Conservation (phyloP, 2,113 vertebrate species). For the Cardinalis cardinalis region DNA sequence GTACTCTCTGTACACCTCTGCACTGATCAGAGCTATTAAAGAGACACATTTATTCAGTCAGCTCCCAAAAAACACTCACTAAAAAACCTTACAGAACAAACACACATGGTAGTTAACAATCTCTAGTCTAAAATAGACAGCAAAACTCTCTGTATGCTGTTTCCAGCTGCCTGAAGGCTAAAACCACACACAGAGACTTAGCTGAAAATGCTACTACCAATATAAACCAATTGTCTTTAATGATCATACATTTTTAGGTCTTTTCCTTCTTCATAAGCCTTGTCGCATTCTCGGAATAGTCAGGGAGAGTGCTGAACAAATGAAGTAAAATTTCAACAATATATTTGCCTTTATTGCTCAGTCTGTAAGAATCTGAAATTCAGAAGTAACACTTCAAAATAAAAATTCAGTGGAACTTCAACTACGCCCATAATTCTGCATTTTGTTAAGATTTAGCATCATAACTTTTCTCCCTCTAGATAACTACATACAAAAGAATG, state of each 20-base stretch:
- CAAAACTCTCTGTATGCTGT: neutral
- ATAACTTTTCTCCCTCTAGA: neutral
- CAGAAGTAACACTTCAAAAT: neutral
- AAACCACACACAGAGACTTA: neutral
- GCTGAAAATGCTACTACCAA: neutral
- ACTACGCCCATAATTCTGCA: neutral
- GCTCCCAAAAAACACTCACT: neutral
- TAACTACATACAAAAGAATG: neutral
- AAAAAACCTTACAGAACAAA: neutral
- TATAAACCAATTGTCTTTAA: neutral
- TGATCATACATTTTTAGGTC: neutral
- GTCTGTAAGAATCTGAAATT: neutral
- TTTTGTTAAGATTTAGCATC: neutral
- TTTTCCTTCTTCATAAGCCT: neutral
- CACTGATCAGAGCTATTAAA: neutral
- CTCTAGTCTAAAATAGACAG: neutral
- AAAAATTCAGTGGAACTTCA: neutral
- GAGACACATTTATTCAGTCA: neutral
- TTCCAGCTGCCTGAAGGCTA: neutral
- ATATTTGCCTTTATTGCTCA: neutral
- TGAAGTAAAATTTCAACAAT: neutral
- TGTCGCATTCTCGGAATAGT: neutral
- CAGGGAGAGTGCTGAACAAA: neutral
- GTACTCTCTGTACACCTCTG: neutral
- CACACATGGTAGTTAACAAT: neutral